Evolutionary conservation across 2,797 vertebrate species (phyloP).

Genomic region (Capromys pilorides): DNA sequence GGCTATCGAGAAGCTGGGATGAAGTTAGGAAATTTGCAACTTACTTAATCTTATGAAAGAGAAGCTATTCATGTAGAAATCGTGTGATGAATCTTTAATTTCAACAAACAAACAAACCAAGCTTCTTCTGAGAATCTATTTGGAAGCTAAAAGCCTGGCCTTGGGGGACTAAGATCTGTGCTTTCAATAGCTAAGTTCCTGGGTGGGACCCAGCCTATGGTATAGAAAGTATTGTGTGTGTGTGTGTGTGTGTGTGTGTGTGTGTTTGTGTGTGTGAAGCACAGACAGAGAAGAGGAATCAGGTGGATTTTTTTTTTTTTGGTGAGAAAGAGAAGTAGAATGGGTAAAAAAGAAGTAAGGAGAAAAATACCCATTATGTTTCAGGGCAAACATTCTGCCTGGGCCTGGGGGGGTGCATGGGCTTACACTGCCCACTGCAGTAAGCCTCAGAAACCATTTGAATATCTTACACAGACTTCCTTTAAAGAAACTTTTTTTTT

Average conservation of each 20-base stretch:
- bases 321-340: neutral
- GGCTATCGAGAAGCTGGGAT: too few species aligned
- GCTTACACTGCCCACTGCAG: neutral
- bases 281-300: neutral
- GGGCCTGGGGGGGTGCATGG: neutral
- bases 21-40: neutral
- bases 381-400: neutral
- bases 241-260: neutral
- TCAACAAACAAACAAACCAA: neutral
- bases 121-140: neutral
- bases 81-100: neutral
- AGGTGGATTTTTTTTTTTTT: neutral
- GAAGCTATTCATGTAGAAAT: neutral
- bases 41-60: neutral
- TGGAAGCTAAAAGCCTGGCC: neutral
- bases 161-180: neutral
- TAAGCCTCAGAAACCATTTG: neutral
- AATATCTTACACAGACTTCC: neutral
- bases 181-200: neutral
- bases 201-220: neutral
- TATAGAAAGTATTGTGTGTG: too few species aligned
- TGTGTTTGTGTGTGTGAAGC: neutral
- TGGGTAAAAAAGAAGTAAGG: neutral
- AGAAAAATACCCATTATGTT: neutral
- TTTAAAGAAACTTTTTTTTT: neutral